These are phyloP conservation scores for Buphagus erythrorhynchus DNA, from an alignment of 2,797 vertebrate species.

Conservation along the genomic window DNA sequence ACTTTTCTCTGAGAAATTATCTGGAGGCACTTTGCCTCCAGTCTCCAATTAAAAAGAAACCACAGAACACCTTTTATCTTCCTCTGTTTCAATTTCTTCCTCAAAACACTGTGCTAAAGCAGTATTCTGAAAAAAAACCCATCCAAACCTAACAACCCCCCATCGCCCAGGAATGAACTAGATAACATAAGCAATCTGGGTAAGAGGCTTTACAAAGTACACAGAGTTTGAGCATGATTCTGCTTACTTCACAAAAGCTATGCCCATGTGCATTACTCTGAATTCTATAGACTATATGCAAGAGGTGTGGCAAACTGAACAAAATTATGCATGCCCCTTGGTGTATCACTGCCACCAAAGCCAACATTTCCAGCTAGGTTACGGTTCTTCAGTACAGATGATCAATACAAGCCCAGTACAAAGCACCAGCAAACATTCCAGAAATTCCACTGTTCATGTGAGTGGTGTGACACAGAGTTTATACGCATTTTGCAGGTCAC, in stretches of 20 bases:
- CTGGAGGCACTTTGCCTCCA: conserved; percentile 65
- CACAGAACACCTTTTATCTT: conserved; percentile 66
- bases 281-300: not conserved
- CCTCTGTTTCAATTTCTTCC: conserved; percentile 40
- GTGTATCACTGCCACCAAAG: not conserved
- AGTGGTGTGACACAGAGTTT: not conserved
- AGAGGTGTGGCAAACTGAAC: not conserved
- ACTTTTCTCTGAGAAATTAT: conserved; percentile 67
- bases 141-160: not conserved
- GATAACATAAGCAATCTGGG: conserved; percentile 22
- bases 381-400: not conserved
- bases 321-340: not conserved
- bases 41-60: conserved; percentile 64
- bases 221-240: not conserved
- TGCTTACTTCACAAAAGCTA: not conserved
- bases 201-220: conserved; percentile 11
- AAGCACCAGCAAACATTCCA: not conserved
- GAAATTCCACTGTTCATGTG: not conserved
- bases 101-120: conserved; percentile 11
- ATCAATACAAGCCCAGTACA: not conserved
- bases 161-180: not conserved
- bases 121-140: not conserved
- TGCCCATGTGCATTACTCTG: not conserved
- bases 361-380: not conserved
- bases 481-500: not conserved